Evolutionary conservation across 2,888 invertebrate species (phyloP), one percentile per base, ranked within the genome.

Genomic region (Silvanus unidentatus): DNA sequence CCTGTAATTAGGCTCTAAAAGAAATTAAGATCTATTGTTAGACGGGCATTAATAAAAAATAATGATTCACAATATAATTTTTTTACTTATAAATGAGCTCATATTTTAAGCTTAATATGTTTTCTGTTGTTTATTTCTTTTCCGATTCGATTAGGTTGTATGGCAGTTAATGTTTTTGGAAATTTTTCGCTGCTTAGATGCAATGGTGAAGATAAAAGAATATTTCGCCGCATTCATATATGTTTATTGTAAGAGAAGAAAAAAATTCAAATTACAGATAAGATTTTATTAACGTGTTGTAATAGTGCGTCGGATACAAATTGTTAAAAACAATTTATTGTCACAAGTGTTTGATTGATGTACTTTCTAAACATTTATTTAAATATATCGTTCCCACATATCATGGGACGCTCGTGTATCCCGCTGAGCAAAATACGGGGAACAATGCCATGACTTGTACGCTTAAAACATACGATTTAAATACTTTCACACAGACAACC

Each of bases 1-100:
- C 22, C 22, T 29, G 35, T 40, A 40, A 40, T 44, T 40, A 44
- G 30, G 16, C 30, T 35, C 39, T 22, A 14, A 14, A 40, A 36
- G 40, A 29, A 44, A 44, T 44, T 44, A 44, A 44, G 40, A 40
- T 35, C 44, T 40, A 44, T 44, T 44, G 44, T 44, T 44, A 32
- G n/a, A 11, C 11, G 32, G 4, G n/a, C 12, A 32, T 32, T 32
- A 32, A 32, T 3, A 12, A 32, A 32, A 32, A 32, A 32, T 8
- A 9, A 11, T 5, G 12, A 32, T 32, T 8, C 22, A n/a, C n/a
- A n/a, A n/a, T n/a, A n/a, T n/a, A n/a, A n/a, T n/a, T 22, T 22
- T 22, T 22, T 22, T 22, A 22, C 22, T 8, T 28, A 28, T 28
- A 32, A 32, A 9, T 32, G 32, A 32, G 32, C 3, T 32, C 4